A percentile compares a stretch with the other conserved stretches of the same genome.
Evolutionary conservation across 2,888 invertebrate genomes (phyloP).

Genomic region (Diarsia brunnea): DNA sequence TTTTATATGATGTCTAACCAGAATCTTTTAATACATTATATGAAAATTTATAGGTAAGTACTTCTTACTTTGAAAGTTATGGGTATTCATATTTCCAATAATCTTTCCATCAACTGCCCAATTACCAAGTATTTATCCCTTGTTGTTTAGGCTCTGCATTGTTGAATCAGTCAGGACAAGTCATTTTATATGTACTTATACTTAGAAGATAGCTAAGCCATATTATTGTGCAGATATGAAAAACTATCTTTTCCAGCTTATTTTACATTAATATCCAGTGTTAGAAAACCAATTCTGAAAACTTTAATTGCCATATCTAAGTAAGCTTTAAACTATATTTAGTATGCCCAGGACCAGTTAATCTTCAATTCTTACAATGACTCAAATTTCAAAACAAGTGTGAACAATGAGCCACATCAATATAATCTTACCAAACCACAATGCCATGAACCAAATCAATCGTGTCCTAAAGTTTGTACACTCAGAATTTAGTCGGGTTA

Average conservation of each 20-base stretch:
- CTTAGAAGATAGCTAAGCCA: not conserved
- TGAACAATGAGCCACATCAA: conserved; percentile 65
- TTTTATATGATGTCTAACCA: too few species aligned
- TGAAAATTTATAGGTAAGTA: too few species aligned
- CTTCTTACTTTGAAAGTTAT: too few species aligned
- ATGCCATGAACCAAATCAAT: conserved; percentile 19
- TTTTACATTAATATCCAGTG: not conserved
- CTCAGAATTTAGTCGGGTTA: conserved; percentile 70
- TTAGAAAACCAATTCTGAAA: not conserved
- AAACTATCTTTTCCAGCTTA: not conserved
- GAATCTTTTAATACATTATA: too few species aligned
- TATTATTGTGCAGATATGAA: not conserved
- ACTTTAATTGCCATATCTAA: not conserved
- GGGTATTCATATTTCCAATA: too few species aligned
- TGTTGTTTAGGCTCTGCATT: too few species aligned
- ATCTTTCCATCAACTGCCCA: too few species aligned
- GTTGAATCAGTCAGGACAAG: too few species aligned
- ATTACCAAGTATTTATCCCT: too few species aligned
- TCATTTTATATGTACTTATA: too few species aligned
- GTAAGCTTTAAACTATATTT: not conserved
- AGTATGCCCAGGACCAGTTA: not conserved
- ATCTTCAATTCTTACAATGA: conserved; percentile 12
- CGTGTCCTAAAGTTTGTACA: conserved; percentile 12
- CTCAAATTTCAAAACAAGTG: conserved; percentile 53
- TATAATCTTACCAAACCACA: conserved; percentile 47